These are phyloP conservation scores for Microtus pennsylvanicus DNA, from an alignment of 2,113 vertebrate genomes.

Conservation along the genomic window DNA sequence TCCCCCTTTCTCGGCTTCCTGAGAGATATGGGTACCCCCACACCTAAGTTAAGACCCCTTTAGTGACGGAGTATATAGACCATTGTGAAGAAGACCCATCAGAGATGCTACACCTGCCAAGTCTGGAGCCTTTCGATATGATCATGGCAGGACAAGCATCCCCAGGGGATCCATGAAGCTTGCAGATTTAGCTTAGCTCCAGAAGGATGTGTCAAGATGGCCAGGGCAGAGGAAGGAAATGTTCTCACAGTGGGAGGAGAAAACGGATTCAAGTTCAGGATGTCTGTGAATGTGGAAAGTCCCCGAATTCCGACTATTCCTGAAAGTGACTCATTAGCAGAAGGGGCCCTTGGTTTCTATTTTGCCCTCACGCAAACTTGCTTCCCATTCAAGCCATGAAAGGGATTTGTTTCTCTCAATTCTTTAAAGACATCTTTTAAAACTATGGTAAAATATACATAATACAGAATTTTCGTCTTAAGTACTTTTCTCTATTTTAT, in stretches of 20 bases:
- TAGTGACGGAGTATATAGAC: neutral
- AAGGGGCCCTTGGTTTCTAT: neutral
- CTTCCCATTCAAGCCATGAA: neutral
- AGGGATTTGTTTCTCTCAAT: neutral
- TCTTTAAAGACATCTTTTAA: neutral
- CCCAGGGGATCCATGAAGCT: neutral
- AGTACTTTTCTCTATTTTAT: neutral
- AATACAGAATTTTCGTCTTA: neutral
- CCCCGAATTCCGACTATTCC: neutral
- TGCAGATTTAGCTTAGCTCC: neutral
- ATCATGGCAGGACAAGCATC: neutral
- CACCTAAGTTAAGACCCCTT: neutral
- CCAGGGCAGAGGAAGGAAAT: neutral
- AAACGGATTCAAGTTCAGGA: neutral
- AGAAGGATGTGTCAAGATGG: neutral
- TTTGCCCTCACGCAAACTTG: neutral
- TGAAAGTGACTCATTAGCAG: neutral
- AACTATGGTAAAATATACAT: neutral
- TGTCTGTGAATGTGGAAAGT: slow-evolving; percentile 31
- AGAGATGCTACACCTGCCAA: neutral
- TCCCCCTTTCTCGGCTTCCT: too few relatives aligned
- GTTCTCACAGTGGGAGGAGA: neutral
- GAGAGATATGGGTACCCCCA: neutral
- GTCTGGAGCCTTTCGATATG: neutral
- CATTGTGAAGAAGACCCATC: neutral